Evolutionary conservation across 2,888 invertebrate genomes (phyloP).

Genomic region (Cheiracanthium punctorium): DNA sequence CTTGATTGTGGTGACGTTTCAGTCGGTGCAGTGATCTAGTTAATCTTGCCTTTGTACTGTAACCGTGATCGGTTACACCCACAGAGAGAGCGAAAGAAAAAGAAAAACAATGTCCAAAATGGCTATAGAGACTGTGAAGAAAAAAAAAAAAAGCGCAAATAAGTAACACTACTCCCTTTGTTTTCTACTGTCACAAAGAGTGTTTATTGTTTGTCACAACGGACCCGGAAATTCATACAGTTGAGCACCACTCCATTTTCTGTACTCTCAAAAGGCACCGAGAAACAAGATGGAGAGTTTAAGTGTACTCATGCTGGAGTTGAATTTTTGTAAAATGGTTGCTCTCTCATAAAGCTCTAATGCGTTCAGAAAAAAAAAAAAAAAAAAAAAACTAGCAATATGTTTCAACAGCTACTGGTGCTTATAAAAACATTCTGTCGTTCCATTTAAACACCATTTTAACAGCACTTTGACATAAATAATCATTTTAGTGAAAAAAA

Average conservation of each 20-base stretch:
- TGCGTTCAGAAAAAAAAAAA: too few species aligned
- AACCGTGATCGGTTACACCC: slow-evolving; percentile 23
- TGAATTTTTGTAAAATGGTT: slow-evolving; percentile 39
- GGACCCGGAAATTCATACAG: slow-evolving; percentile 56
- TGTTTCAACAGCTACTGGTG: slow-evolving; percentile 15
- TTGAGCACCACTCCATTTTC: slow-evolving; percentile 33
- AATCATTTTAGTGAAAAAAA: not conserved
- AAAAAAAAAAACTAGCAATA: too few species aligned
- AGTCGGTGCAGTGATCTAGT: not conserved
- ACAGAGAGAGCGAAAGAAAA: not conserved
- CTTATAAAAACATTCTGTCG: not conserved
- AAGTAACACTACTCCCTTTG: slow-evolving; percentile 48
- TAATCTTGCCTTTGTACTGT: not conserved
- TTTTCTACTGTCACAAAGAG: slow-evolving; percentile 41
- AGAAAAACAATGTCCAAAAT: not conserved
- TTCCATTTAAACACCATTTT: too few species aligned
- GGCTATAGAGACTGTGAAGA: too few species aligned
- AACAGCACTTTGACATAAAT: not conserved
- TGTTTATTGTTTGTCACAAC: slow-evolving; percentile 42
- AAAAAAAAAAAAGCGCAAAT: slow-evolving; percentile 28
- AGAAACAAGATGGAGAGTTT: slow-evolving; percentile 13
- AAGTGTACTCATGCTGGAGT: slow-evolving; percentile 16
- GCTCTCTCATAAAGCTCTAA: not conserved
- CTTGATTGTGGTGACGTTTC: not conserved
- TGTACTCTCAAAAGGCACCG: not conserved